These are phyloP conservation scores for Isichthys henryi DNA, from an alignment of 2,113 vertebrate species.

Conservation along the genomic window DNA sequence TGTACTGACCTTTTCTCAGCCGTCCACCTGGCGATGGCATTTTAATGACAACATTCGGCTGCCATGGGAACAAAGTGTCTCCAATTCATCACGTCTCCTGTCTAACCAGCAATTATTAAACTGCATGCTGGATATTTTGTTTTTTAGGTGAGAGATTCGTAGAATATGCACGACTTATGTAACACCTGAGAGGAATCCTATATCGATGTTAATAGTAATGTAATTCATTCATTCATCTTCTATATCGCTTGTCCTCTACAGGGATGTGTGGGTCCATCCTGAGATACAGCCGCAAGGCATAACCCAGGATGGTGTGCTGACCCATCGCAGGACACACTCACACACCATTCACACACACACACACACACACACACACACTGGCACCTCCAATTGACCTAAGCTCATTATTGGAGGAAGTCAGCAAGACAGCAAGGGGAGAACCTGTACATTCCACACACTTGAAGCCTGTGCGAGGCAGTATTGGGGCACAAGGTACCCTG, in stretches of 20 bases:
- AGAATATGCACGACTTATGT: background rate
- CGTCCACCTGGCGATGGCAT: background rate
- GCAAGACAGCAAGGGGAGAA: background rate
- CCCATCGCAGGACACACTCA: background rate
- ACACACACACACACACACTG: background rate
- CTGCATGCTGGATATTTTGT: background rate
- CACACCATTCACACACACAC: background rate
- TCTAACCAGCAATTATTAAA: background rate
- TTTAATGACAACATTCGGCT: background rate
- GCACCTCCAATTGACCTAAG: background rate
- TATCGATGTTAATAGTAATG: background rate
- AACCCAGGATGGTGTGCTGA: background rate
- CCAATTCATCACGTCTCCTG: background rate
- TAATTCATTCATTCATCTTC: background rate
- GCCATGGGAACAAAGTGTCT: background rate
- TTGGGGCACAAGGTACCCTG: background rate
- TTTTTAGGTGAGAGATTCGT: background rate
- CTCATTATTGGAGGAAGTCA: background rate
- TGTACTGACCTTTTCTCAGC: background rate
- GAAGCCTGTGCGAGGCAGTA: background rate
- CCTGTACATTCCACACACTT: no score
- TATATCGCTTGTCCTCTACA: background rate
- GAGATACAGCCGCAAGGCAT: background rate
- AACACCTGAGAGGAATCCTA: background rate
- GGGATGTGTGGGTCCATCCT: background rate